Percentiles rank a stretch among this genome's conserved stretches.
These are phyloP conservation scores for Sandelia bainsii DNA, from an alignment of 2,797 vertebrate genomes.

Conservation along the genomic window DNA sequence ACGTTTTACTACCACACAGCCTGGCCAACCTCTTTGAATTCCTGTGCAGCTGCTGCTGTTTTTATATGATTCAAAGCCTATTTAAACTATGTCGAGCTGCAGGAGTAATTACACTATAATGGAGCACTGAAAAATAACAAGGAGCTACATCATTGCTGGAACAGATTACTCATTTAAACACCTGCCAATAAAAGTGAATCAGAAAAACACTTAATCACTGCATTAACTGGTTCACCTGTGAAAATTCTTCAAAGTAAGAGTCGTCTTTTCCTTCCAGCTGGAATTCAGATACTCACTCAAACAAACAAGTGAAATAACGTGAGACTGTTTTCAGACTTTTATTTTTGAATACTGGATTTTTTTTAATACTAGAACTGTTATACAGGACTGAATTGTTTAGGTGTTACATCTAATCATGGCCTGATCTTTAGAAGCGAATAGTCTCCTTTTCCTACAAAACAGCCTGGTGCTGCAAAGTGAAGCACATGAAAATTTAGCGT, in stretches of 20 bases:
- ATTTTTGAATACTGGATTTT: too few relatives aligned
- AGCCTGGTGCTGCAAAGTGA: too few relatives aligned
- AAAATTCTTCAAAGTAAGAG: not conserved
- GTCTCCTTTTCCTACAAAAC: too few relatives aligned
- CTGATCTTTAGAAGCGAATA: too few relatives aligned
- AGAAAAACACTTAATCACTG: not conserved
- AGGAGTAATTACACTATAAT: not conserved
- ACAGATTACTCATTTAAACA: not conserved
- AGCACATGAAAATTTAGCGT: too few relatives aligned
- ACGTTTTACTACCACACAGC: not conserved
- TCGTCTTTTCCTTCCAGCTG: not conserved
- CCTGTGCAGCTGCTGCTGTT: not conserved
- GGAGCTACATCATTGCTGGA: not conserved
- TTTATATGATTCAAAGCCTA: not conserved
- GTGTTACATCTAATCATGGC: too few relatives aligned
- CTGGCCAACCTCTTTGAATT: not conserved
- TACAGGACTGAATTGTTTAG: too few relatives aligned
- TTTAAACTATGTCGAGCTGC: not conserved
- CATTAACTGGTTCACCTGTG: not conserved
- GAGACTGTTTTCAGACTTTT: too few relatives aligned
- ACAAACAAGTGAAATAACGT: too few relatives aligned
- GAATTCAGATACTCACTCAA: not conserved
- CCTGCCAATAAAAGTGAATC: constrained; percentile 1
- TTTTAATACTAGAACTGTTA: too few relatives aligned
- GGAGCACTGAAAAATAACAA: not conserved